Evolutionary conservation across 2,797 vertebrate species (phyloP), one percentile per base, ranked within the genome.

Genomic region (Melanotaenia maccullochi): DNA sequence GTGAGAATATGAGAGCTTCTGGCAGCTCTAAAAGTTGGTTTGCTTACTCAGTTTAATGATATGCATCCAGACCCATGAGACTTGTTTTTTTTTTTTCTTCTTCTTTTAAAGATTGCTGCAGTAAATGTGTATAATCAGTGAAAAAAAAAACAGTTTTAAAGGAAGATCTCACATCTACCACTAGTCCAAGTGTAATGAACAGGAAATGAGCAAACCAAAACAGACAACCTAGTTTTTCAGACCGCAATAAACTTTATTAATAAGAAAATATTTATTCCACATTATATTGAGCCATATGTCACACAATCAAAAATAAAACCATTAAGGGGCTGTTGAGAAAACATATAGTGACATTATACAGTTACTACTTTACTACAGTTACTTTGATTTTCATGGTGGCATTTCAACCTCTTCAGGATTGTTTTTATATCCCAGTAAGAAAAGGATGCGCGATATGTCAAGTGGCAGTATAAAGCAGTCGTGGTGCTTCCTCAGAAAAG

Each of bases 1-100:
- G 65, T 44, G 35, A 69, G 55, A 74, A 79, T 79, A 84, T 67
- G 9, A 82, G 51, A 73, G 52, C 67, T 79, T 68, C 51, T 54
- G 64, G 73, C 62, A 60, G 72, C 68, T 71, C 51, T 44, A 30
- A 77, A 82, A 81, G 74, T 68, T 70, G 25, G 11, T 63, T 69
- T 65, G 25, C 68, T 61, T 42, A 57, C 56, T 69, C 14, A 83
- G 82, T 79, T 85, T 76, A 89, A 87, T 88, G 73, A 78, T 70
- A 79, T 69, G 32, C 42, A 73, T 85, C 76, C 58, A 13, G 9
- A 68, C 30, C 64, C 44, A 55, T 60, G 7, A 71, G 65, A 57
- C 73, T 73, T 83, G 30, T 77, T 75, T 24, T 38, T 24, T 71
- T 24, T 71, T 36, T 36, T 9, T 4, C 4, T 38, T 12, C 11